A percentile compares a stretch with the other conserved stretches of the same genome.
These are phyloP conservation scores for Sipha flava DNA, from an alignment of 1,140 invertebrate genomes.

Conservation along the genomic window DNA sequence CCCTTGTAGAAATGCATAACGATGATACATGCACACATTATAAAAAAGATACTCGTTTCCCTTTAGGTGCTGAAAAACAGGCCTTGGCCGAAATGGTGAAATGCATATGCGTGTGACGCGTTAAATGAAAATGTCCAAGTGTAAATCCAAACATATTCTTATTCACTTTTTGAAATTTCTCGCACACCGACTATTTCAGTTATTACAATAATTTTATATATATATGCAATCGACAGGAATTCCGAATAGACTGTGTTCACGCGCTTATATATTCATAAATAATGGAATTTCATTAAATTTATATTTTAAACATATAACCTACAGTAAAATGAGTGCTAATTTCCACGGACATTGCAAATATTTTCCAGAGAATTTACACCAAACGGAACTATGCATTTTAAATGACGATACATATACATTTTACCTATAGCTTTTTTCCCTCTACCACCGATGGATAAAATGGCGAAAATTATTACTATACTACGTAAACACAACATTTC, in stretches of 20 bases:
- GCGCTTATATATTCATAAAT: neutral
- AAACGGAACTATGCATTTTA: neutral
- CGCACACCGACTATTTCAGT: neutral
- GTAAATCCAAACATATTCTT: neutral
- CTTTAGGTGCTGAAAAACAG: too few species aligned
- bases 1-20: too few species aligned
- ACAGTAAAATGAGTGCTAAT: neutral
- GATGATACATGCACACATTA: too few species aligned
- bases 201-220: neutral
- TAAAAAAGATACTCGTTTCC: too few species aligned
- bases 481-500: too few species aligned
- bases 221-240: neutral
- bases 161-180: neutral
- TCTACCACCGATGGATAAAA: too few species aligned
- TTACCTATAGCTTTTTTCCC: too few species aligned
- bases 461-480: too few species aligned
- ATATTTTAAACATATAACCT: neutral
- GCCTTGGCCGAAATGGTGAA: too few species aligned
- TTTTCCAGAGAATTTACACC: neutral
- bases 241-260: neutral
- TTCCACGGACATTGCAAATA: neutral
- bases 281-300: neutral
- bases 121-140: neutral
- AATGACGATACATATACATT: too few species aligned
- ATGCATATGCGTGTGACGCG: too few species aligned